Percentiles rank a stretch among this genome's conserved stretches.
Evolutionary conservation across 2,888 invertebrate species (phyloP).

Genomic region (Acronicta aceris): DNA sequence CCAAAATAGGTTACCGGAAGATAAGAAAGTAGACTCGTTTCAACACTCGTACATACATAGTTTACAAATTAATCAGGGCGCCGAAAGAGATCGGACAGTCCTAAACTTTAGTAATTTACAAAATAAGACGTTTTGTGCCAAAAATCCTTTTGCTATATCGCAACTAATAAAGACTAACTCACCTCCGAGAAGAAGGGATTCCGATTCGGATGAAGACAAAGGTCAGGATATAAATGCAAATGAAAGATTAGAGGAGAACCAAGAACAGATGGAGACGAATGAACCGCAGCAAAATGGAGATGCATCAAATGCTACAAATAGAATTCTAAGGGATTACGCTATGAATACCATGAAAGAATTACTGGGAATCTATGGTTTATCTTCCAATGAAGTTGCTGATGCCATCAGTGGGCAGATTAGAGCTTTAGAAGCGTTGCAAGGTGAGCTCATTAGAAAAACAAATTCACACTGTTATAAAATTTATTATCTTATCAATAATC

Average conservation of each 20-base stretch:
- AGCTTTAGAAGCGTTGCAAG: conserved; percentile 92
- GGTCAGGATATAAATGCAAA: conserved; percentile 86
- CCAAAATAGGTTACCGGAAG: conserved; percentile 82
- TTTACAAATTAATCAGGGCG: conserved; percentile 79
- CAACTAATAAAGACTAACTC: conserved; percentile 88
- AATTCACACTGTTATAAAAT: conserved; percentile 42
- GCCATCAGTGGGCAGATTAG: conserved; percentile 91
- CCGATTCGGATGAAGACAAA: conserved; percentile 85
- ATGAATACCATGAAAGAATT: conserved; percentile 94
- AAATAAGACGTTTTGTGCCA: conserved; percentile 88
- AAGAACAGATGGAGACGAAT: conserved; percentile 72
- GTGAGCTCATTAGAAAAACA: conserved; percentile 77
- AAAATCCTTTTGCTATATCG: conserved; percentile 89
- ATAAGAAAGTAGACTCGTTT: conserved; percentile 83
- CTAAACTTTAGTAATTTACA: conserved; percentile 86
- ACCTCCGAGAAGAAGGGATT: conserved; percentile 87
- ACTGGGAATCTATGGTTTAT: conserved; percentile 93
- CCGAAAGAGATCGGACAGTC: conserved; percentile 80
- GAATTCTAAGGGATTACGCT: conserved; percentile 93
- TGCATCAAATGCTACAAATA: conserved; percentile 85
- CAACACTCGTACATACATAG: conserved; percentile 87
- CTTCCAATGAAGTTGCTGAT: conserved; percentile 92
- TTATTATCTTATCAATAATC: conserved; percentile 39
- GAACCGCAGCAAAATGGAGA: conserved; percentile 82
- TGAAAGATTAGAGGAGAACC: conserved; percentile 78